These are phyloP conservation scores for Onychomys leucogaster DNA, from an alignment of 2,797 vertebrate genomes.

Conservation along the genomic window DNA sequence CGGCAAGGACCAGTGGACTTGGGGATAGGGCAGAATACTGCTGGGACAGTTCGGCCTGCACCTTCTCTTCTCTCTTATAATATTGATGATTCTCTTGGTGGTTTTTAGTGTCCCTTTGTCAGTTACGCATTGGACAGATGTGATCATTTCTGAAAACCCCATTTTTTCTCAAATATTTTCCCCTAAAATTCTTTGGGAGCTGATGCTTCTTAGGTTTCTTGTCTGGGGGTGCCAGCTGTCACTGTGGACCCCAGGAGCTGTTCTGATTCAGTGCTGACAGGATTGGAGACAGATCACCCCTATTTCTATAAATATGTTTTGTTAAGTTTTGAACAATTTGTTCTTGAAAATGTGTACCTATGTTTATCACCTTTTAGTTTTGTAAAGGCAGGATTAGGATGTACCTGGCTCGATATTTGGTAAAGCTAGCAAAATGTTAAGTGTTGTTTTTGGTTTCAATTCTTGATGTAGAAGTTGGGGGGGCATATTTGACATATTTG, in stretches of 20 bases:
- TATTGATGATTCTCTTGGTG: not conserved
- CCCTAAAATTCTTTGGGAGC: not conserved
- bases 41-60: not conserved
- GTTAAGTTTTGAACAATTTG: not conserved
- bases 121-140: not conserved
- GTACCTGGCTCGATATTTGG: not conserved
- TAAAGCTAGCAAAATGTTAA: not conserved
- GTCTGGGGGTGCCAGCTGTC: not conserved
- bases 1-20: not conserved
- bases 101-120: not conserved
- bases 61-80: not conserved
- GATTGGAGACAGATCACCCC: not conserved
- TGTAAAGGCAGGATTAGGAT: not conserved
- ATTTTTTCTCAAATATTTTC: not conserved
- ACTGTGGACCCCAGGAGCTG: not conserved
- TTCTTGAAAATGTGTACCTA: not conserved
- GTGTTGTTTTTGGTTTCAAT: not conserved
- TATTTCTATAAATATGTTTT: not conserved
- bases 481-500: not conserved
- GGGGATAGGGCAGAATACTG: not conserved
- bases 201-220: not conserved
- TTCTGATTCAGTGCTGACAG: not conserved
- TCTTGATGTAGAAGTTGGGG: not conserved
- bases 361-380: not conserved
- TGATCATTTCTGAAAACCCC: not conserved